phyloP scores from a whole-genome alignment of 2,797 vertebrate genomes.

The Notolepis coatsorum region DNA sequence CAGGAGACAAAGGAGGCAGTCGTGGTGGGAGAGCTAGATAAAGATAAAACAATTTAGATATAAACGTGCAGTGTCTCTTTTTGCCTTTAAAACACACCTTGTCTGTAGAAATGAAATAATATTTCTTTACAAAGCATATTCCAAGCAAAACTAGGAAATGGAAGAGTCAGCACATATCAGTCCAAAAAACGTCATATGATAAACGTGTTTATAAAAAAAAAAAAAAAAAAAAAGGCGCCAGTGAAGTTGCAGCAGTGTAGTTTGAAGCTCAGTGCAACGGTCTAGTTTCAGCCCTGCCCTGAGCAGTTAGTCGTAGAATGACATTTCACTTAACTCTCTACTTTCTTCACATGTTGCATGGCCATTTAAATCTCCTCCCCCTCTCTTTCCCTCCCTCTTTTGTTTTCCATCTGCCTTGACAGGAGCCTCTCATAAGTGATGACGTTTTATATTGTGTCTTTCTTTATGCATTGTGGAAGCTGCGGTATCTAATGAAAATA shows the following conservation, averaged over 20 bases:
- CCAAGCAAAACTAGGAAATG: not conserved
- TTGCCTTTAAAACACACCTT: not conserved
- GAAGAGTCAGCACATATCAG: not conserved
- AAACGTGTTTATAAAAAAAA: no score
- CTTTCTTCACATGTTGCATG: conserved; percentile 75
- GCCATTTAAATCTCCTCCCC: conserved; percentile 83
- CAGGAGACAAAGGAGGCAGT: not conserved
- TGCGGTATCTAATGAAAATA: not conserved
- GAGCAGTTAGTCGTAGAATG: conserved; percentile 57
- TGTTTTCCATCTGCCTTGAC: conserved; percentile 37
- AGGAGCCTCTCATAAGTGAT: conserved; percentile 10
- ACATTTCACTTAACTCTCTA: conserved; percentile 71
- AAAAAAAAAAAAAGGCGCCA: conserved; percentile 1
- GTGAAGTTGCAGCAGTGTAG: conserved; percentile 20
- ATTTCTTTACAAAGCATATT: conserved; percentile 12
- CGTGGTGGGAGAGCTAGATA: no score
- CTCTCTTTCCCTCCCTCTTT: conserved; percentile 52
- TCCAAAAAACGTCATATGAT: conserved; percentile 22
- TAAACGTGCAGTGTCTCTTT: not conserved
- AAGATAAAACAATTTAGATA: no score
- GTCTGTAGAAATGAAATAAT: not conserved
- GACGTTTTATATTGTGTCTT: not conserved
- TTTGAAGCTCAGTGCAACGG: conserved; percentile 10
- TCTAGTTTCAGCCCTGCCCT: conserved; percentile 46
- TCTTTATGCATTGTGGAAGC: not conserved